Evolutionary conservation across 2,888 invertebrate genomes (phyloP), one percentile per base, ranked within the genome.

Genomic region (Apamea sordens): DNA sequence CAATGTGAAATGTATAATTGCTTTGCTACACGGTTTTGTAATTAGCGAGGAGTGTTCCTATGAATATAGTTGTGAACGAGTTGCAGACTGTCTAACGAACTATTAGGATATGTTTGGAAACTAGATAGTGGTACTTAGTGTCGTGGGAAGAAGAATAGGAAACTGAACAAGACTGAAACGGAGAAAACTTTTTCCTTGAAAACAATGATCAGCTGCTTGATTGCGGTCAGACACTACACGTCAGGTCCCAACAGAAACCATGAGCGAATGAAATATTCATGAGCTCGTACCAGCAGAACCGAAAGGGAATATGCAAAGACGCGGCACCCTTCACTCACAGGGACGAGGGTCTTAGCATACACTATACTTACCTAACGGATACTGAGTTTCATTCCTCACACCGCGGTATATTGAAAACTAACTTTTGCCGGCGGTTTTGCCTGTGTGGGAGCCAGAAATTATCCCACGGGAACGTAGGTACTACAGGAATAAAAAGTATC

Each of bases 261-360:
- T 82, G 74, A 85, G 53, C 53, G 53, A 59, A 82, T 86, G 67
- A 79, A 85, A 85, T 82, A 85, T 86, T 79, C 79, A 85, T 85
- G 68, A 85, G 76, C 59, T 69, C 36, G 72, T 53, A 71, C 59
- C 53, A 47, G 50, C 36, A 64, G 50, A 61, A 74, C 79, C 59
- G 67, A 85, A 65, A 76, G 73, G 75, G 61, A 77, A 85, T 86
- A 82, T 86, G 86, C 83, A 79, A 81, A 86, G 71, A 82, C 59
- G 64, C 36, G 41, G 24, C 73, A 21, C 70, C 76, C 73, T 79
- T 82, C 86, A 82, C 86, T 86, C 76, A 76, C 63, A 68, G 68
- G 61, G 71, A 86, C 79, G 28, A 79, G 83, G 84, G 83, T 85
- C 70, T 71, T 65, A 78, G 73, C n/a, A 24, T 1, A 53, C n/a